phyloP scores from a whole-genome alignment of 1,140 invertebrate species.

The Zelostemma sp. region DNA sequence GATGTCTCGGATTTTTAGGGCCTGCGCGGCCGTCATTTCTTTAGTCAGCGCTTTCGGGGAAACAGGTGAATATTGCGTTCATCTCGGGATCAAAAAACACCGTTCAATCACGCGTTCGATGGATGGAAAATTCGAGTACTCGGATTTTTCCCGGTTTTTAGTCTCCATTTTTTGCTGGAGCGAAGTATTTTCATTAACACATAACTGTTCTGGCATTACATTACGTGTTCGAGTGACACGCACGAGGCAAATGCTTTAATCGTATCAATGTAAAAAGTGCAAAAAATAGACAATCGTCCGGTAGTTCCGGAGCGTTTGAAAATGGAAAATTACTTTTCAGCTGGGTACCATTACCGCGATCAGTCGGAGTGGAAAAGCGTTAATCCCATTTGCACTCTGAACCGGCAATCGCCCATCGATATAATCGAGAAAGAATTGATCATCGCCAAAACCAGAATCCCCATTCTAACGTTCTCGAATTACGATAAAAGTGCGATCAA shows the following conservation, averaged over 20 bases:
- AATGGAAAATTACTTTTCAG: not conserved
- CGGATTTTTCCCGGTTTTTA: too few relatives aligned
- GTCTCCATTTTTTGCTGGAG: too few relatives aligned
- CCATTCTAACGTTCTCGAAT: slow-evolving; percentile 70
- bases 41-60: not conserved
- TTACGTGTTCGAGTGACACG: not conserved
- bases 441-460: slow-evolving; percentile 42
- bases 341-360: slow-evolving; percentile 15
- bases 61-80: not conserved
- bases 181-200: not conserved
- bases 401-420: slow-evolving; percentile 61
- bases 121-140: too few relatives aligned
- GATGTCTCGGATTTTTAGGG: too few relatives aligned
- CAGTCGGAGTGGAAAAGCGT: slow-evolving; percentile 35
- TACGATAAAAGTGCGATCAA: slow-evolving; percentile 70
- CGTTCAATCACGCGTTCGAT: too few relatives aligned
- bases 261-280: not conserved
- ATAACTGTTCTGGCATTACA: not conserved
- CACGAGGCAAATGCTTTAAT: not conserved
- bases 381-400: slow-evolving; percentile 37
- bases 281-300: not conserved
- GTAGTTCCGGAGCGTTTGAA: too few relatives aligned
- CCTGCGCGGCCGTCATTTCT: not conserved
- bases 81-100: too few relatives aligned
- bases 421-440: slow-evolving; percentile 38